Evolutionary conservation across 2,113 vertebrate genomes (phyloP), one percentile per base, ranked within the genome.

Genomic region (Pseudopodoces humilis): DNA sequence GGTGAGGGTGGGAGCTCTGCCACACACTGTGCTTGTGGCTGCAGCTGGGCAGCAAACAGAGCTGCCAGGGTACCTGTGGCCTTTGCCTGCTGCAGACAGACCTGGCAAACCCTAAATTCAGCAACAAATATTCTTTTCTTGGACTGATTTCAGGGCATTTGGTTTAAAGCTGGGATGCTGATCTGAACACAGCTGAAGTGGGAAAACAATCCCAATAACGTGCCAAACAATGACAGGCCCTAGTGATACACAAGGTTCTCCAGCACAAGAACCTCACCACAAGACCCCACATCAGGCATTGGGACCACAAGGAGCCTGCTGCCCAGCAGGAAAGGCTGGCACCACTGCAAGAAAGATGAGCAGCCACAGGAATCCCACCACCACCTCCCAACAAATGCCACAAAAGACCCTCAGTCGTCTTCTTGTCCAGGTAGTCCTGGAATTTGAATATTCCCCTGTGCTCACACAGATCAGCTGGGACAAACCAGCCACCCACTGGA

Each of bases 311-410:
- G 6, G 44, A 75, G 33, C 62, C 56, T 44, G 33, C 41, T 86
- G 67, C 41, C 30, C 37, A 55, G 65, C 16, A 77, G 59, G 25
- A 46, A 68, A 60, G 44, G 16, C 49, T 60, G 41, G 18, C 44
- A 72, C 8, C 0, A 1, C 8, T 13, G 19, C 17, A 23, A 39
- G 10, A 63, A 44, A 67, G 18, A 68, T 2, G 0, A 72, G 49
- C 35, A 22, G 35, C 13, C 56, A 78, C 9, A 41, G 30, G 13
- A 79, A 68, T 7, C 5, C 25, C n/a, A 50, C 25, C 47, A 63
- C 8, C 41, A 35, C 23, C 33, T 43, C 35, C 59, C 33, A 50
- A 15, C 7, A 60, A 43, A 74, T 17, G 10, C 6, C 27, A 8
- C 3, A 44, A 74, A 83, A 39, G 4, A 24, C 27, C 37, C 24